phyloP scores from a whole-genome alignment of 53 echinoderm and acorn worm genomes.

The Zoroaster sp. region DNA sequence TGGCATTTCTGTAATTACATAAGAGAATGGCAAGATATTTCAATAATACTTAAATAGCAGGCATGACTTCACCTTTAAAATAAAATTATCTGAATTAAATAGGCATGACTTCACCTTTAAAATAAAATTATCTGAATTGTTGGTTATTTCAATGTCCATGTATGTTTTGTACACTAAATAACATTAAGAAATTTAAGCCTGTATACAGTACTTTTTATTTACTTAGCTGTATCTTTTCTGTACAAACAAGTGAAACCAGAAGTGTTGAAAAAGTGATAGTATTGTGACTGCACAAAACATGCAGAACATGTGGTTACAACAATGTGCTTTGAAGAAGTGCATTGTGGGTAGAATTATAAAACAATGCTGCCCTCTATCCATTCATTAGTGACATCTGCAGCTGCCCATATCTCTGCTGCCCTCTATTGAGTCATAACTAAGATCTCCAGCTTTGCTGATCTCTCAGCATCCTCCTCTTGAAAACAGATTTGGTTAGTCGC shows the following conservation, averaged over 20 bases:
- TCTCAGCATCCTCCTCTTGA: conserved; percentile 5
- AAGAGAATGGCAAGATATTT: too few species aligned
- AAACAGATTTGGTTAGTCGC: background rate
- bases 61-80: too few species aligned
- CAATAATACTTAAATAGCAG: too few species aligned
- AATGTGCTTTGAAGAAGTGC: background rate
- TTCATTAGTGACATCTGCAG: conserved; percentile 7
- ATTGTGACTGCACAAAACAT: background rate
- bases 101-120: too few species aligned
- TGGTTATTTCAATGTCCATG: too few species aligned
- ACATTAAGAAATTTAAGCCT: too few species aligned
- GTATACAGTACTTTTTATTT: background rate
- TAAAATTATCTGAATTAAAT: too few species aligned
- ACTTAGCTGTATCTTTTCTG: background rate
- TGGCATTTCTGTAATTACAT: background rate
- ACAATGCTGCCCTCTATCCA: background rate
- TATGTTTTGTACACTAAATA: too few species aligned
- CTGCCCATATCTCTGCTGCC: background rate
- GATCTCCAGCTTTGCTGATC: background rate
- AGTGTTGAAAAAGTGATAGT: background rate
- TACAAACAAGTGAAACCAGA: background rate
- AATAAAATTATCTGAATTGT: too few species aligned
- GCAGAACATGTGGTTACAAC: background rate
- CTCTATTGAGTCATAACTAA: background rate
- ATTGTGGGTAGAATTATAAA: background rate